A percentile compares a stretch with the other conserved stretches of the same genome.
These are phyloP conservation scores for Drosophila ogumai DNA, from an alignment of 1,140 invertebrate species.

Conservation along the genomic window DNA sequence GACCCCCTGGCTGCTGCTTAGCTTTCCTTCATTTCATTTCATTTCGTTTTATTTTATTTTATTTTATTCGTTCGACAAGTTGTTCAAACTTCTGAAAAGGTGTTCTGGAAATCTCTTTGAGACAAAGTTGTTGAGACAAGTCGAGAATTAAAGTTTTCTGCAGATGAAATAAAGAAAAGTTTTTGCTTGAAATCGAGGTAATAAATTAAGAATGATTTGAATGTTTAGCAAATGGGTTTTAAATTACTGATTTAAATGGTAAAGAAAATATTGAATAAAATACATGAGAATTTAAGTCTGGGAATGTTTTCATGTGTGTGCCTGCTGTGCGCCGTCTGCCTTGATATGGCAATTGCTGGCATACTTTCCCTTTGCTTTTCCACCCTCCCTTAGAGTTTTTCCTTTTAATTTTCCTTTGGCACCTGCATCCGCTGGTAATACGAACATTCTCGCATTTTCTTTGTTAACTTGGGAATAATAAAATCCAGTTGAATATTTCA, in stretches of 20 bases:
- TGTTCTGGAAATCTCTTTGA: slow-evolving; percentile 44
- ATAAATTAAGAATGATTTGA: slow-evolving; percentile 9
- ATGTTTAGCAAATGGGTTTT: slow-evolving; percentile 1
- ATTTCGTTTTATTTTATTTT: slow-evolving; percentile 10
- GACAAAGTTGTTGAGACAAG: slow-evolving; percentile 27
- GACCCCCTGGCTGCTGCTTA: background rate
- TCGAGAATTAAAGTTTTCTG: slow-evolving; percentile 14
- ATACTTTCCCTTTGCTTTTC: background rate
- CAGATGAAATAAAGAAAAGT: background rate
- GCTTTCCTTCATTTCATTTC: slow-evolving; percentile 13
- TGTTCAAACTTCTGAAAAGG: slow-evolving; percentile 36
- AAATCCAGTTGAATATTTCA: slow-evolving; percentile 68
- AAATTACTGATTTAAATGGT: background rate
- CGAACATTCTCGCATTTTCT: slow-evolving; percentile 17
- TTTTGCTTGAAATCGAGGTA: background rate
- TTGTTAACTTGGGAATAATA: slow-evolving; percentile 40
- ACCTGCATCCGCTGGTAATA: slow-evolving; percentile 27
- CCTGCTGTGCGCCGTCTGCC: slow-evolving; percentile 7
- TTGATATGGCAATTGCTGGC: slow-evolving; percentile 29
- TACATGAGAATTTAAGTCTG: background rate
- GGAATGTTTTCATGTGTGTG: background rate
- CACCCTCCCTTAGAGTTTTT: background rate
- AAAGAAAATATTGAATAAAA: background rate
- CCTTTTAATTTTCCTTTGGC: slow-evolving; percentile 38
- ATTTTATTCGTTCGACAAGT: slow-evolving; percentile 26